Evolutionary conservation across 2,888 invertebrate species (phyloP), one percentile per base, ranked within the genome.

Genomic region (Trilocha varians): DNA sequence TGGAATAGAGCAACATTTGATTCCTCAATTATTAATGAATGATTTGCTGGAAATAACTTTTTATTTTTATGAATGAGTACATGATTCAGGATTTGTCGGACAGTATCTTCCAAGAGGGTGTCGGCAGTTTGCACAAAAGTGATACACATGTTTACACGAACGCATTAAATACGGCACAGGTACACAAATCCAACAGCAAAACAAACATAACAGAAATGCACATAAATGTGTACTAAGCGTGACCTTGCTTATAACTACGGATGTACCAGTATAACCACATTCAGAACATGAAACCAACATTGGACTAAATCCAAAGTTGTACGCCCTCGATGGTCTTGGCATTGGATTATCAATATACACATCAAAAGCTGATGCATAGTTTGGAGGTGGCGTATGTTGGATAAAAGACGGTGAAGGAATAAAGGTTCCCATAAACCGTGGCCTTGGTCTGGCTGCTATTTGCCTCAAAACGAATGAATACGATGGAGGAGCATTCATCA

Each of bases 91-190:
- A 49, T 70, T 79, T 5, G 80, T 78, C 3, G 84, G 83, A 51
- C 78, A 74, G 52, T 85, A 85, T 70, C 78, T 71, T 8, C 84
- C 84, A 42, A 85, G 62, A 50, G 65, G 78, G 38, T 54, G 62
- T 44, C 78, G 71, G 53, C 84, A 85, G 53, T 76, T 79, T 54
- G 74, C 66, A 50, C 84, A 85, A 55, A 82, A 78, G 62, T 85
- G 84, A 50, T 82, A 76, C 0, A 85, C 84, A 48, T 83, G 75
- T 56, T 84, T 84, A 57, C 84, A 85, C n/a, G 84, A 83, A 34
- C 69, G 63, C 38, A 83, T 50, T 32, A 85, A 50, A 42, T 85
- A 85, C 0, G 84, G 84, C 38, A 85, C 53, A 0, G 84, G 84
- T 1, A 67, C 79, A 57, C 84, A 85, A 40, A 80, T 45, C 84